Evolutionary conservation across 2,113 vertebrate species (phyloP), one percentile per base, ranked within the genome.

Genomic region (Vidua chalybeata): DNA sequence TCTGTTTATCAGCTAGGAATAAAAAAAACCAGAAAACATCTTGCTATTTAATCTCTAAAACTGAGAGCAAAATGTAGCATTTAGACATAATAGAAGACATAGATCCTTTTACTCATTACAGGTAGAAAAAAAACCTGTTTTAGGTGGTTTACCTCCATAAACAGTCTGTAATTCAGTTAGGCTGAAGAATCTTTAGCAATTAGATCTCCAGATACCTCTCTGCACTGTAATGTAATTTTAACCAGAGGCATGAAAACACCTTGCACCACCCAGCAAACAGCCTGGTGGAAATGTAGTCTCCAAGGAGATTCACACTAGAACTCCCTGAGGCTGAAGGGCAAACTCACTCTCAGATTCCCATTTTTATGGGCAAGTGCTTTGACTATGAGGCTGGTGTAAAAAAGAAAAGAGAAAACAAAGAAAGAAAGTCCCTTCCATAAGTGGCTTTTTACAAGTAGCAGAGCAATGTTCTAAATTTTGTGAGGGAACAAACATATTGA

Each of bases 341-440:
- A 89, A 74, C n/a, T 62, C n/a, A 20, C 15, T 23, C 67, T 71
- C 45, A 77, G n/a, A 67, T 16, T 35, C 48, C 23, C 37, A 76
- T n/a, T 92, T 86, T 61, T 56, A 87, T 35, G 27, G 52, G 35
- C 8, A 90, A 78, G 17, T 55, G 51, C 55, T 84, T 21, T 79
- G 51, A 90, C 33, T 86, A 37, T 3, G 5, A 87, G 33, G n/a
- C 41, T 66, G 24, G 30, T 45, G 10, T 27, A n/a, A 89, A 66
- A 75, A 27, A 23, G 4, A 45, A 45, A 28, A 31, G 16, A 55
- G 7, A 37, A 18, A 49, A 49, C 12, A 88, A 43, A 45, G 31
- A 52, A 64, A 66, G 1, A 3, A 63, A 7, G 4, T n/a, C 28
- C 19, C 55, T 49, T 54, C 24, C 1, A 0, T 37, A 31, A 83